Conservation (phyloP, 2,797 vertebrate species). For the Columba guinea region DNA sequence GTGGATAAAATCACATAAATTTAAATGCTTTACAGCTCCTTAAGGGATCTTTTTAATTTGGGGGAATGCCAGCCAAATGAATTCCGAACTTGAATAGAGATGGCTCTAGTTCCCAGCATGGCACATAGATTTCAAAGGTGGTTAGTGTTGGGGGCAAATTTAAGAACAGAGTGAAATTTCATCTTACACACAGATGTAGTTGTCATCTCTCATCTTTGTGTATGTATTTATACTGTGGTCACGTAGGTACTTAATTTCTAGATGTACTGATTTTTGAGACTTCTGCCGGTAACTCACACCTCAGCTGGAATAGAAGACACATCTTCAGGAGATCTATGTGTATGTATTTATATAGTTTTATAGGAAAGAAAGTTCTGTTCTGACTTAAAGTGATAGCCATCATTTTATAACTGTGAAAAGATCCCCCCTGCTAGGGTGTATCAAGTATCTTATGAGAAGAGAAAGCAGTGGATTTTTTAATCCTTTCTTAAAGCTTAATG, state of each 20-base stretch:
- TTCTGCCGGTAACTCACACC: not conserved
- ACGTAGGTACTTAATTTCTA: not conserved
- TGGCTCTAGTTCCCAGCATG: not conserved
- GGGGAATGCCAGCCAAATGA: not conserved
- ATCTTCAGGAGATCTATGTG: not conserved
- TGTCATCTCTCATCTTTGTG: not conserved
- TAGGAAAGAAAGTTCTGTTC: not conserved
- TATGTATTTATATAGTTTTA: not conserved
- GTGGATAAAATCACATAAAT: not conserved
- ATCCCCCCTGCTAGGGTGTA: not conserved
- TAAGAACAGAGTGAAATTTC: not conserved
- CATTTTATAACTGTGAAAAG: not conserved
- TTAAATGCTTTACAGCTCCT: not conserved
- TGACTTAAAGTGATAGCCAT: not conserved
- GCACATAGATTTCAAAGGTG: not conserved
- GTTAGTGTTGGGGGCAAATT: not conserved
- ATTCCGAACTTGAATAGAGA: not conserved
- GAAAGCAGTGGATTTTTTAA: not conserved
- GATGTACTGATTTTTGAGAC: not conserved
- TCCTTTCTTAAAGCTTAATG: not conserved
- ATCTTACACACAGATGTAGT: not conserved
- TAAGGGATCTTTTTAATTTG: not conserved
- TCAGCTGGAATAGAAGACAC: not conserved
- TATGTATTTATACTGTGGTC: not conserved
- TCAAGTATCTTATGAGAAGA: not conserved